Base-by-base conservation (phyloP, 2,113 vertebrate species). In the Typhlomys cinereus region DNA sequence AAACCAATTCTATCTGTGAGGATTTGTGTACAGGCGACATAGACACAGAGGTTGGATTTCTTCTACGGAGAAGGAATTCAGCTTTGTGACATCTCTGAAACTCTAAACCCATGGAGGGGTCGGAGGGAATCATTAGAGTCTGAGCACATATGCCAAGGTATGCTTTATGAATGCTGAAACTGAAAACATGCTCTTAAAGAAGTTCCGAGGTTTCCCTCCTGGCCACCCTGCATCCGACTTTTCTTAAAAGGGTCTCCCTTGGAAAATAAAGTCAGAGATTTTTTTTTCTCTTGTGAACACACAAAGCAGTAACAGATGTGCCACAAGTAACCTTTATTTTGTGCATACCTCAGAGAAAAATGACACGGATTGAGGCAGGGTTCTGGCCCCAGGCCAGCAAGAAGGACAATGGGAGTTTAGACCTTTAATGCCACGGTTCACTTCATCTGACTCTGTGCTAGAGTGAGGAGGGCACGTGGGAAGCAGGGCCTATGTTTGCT, bases 241-340 rank as follows among this genome's bases (percentile, higher is more conserved):
- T 94, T 91, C 94, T 96, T 95, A 80, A 91, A 92, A 95, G 64
- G 87, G 95, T 94, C 95, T 93, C 95, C 54, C 79, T 94, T 96
- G 94, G 94, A 96, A 97, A 96, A 96, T 97, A 96, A 96, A 96
- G 88, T 90, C 61, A 52, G 76, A 81, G 85, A 93, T 57, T 93
- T 93, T 92, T 93, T 86, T 88, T 93, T 82, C 66, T 78, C 73
- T 81, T 95, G n/a, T 91, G 85, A 90, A 82, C 82, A 73, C 85
- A 95, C 94, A 96, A 97, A 97, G 66, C 92, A 97, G 70, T 81
- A 97, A 94, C 97, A 97, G 96, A 96, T 96, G 97, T 96, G 97
- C 96, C 95, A 95, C 1, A 18, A 75, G 73, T 96, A 94, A 97
- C 96, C 96, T 94, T 95, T 92, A 83, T 81, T 94, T 90, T 95